A percentile compares a stretch with the other conserved stretches of the same genome.
Conservation (phyloP, 2,113 vertebrate genomes). For the Chauna torquata region DNA sequence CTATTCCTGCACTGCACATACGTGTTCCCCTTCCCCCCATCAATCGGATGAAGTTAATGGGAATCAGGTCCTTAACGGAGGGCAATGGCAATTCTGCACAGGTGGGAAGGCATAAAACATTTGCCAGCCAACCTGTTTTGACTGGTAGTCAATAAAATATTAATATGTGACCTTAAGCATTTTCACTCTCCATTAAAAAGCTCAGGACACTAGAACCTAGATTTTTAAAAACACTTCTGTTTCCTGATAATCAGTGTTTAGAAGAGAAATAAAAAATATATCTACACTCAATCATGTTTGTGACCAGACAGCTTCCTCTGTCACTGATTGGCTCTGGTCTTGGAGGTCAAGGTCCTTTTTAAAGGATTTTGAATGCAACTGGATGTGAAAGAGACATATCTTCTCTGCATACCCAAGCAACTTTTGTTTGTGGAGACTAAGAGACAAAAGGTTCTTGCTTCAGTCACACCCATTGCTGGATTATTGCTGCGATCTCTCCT, state of each 20-base stretch:
- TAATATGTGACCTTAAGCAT: constrained; percentile 24
- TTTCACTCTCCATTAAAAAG: constrained; percentile 23
- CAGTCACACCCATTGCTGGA: accelerated
- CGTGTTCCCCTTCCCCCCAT: constrained; percentile 13
- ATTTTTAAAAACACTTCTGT: not conserved
- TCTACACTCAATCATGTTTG: not conserved
- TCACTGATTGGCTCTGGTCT: not conserved
- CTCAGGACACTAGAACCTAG: not conserved
- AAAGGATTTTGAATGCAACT: not conserved
- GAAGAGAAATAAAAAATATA: not conserved
- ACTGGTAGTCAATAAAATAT: constrained; percentile 28
- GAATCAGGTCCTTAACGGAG: constrained; percentile 27
- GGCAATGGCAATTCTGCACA: not conserved
- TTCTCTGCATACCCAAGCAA: not conserved
- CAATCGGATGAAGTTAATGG: not conserved
- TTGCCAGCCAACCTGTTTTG: not conserved
- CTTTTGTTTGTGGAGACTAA: not conserved
- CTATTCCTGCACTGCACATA: not conserved
- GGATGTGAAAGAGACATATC: not conserved
- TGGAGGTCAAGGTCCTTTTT: not conserved
- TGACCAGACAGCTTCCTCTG: not conserved
- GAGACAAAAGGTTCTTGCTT: not conserved
- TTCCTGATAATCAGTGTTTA: not conserved
- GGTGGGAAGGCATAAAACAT: constrained; percentile 13
- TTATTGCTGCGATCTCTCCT: not conserved